Conservation (phyloP, 1,140 invertebrate genomes). For the Lucilia cuprina region DNA sequence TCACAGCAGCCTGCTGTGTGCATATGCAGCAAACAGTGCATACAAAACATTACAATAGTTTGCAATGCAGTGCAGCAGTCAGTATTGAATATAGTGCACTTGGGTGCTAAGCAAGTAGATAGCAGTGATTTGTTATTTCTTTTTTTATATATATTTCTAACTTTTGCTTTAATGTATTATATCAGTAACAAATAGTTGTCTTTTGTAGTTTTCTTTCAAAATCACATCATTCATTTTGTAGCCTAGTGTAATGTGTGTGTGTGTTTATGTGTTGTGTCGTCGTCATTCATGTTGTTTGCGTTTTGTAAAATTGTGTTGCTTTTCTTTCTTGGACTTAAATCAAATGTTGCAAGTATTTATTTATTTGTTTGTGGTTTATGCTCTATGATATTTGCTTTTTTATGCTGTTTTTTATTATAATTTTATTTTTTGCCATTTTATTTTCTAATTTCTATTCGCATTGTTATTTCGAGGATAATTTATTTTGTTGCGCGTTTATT, state of each 20-base stretch:
- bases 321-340: not conserved
- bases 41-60: not conserved
- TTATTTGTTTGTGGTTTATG: not conserved
- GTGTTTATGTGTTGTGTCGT: not conserved
- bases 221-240: not conserved
- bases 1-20: slow-evolving; percentile 25
- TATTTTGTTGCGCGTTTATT: not conserved
- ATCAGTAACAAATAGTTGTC: not conserved
- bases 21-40: not conserved
- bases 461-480: not conserved
- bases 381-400: not conserved
- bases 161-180: not conserved
- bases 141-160: not conserved
- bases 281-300: not conserved
- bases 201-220: not conserved
- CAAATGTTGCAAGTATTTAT: not conserved
- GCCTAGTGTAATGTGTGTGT: not conserved
- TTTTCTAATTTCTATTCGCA: not conserved
- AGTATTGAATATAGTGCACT: not conserved
- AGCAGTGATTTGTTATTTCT: not conserved
- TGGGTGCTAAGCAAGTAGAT: not conserved
- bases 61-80: not conserved
- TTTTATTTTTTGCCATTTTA: not conserved
- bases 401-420: not conserved
- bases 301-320: not conserved